Conservation (phyloP, 2,113 vertebrate species). For the Grammomys surdaster region DNA sequence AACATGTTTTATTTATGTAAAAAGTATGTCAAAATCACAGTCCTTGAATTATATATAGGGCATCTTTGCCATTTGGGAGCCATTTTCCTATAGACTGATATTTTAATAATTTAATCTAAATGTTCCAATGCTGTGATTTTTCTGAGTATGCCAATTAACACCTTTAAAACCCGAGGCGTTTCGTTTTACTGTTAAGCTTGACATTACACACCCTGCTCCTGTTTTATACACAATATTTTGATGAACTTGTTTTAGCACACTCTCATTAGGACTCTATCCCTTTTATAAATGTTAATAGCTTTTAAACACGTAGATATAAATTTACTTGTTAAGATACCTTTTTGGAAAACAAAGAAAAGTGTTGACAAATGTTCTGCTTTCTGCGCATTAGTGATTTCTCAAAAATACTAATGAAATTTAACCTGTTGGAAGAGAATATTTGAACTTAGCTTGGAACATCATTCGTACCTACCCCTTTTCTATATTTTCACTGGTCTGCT, state of each 20-base stretch:
- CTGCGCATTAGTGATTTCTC: not conserved
- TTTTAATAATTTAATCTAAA: slow-evolving; percentile 45
- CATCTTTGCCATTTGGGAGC: not conserved
- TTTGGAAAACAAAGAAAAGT: slow-evolving; percentile 50
- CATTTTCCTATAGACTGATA: not conserved
- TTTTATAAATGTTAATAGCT: slow-evolving; percentile 59
- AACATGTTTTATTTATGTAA: slow-evolving; percentile 44
- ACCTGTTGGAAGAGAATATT: not conserved
- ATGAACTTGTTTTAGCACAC: slow-evolving; percentile 58
- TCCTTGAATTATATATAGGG: slow-evolving; percentile 5
- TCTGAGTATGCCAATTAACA: slow-evolving; percentile 68
- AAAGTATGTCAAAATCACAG: not conserved
- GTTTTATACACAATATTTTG: slow-evolving; percentile 65
- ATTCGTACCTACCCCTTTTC: not conserved
- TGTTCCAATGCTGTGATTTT: slow-evolving; percentile 60
- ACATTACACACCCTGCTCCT: slow-evolving; percentile 54
- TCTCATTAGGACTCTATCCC: slow-evolving; percentile 48
- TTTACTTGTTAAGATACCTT: slow-evolving; percentile 22
- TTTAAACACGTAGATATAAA: slow-evolving; percentile 35
- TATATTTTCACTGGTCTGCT: not conserved
- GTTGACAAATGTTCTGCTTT: slow-evolving; percentile 7
- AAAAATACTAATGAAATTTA: not conserved
- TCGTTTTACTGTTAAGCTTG: slow-evolving; percentile 39
- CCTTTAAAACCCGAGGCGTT: slow-evolving; percentile 47
- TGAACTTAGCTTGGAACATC: not conserved